A percentile compares a stretch with the other conserved stretches of the same genome.
phyloP scores from a whole-genome alignment of 2,888 invertebrate genomes.

The Caradrina kadenii region DNA sequence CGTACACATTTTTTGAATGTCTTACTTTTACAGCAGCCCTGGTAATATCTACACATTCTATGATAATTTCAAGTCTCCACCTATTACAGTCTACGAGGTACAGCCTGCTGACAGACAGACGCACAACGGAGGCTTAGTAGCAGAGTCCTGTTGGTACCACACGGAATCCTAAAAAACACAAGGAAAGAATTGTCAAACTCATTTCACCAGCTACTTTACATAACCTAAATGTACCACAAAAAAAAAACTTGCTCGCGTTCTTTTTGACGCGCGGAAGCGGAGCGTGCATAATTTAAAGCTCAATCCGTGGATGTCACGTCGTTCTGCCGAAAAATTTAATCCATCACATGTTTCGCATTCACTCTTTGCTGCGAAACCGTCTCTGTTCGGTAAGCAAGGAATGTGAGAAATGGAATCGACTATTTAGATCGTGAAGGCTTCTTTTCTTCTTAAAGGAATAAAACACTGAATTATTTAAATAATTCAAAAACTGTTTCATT shows the following conservation, averaged over 20 bases:
- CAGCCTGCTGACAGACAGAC: too few species aligned
- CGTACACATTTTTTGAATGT: too few species aligned
- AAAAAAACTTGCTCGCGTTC: constrained; percentile 54
- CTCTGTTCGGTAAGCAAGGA: constrained; percentile 66
- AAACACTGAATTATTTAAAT: constrained; percentile 11
- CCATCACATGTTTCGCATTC: constrained; percentile 79
- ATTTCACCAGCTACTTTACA: constrained; percentile 62
- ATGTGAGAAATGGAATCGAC: constrained; percentile 44
- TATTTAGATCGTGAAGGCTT: constrained; percentile 31
- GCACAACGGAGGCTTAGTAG: too few species aligned
- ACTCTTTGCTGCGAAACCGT: constrained; percentile 65
- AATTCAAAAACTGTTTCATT: background rate
- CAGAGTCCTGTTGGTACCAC: too few species aligned
- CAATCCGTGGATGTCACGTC: constrained; percentile 83
- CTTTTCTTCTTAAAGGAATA: constrained; percentile 23
- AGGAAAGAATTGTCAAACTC: constrained; percentile 55
- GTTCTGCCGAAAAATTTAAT: constrained; percentile 84
- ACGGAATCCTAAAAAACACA: constrained; percentile 6
- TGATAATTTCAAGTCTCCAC: too few species aligned
- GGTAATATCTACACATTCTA: too few species aligned
- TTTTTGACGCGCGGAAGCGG: constrained; percentile 67
- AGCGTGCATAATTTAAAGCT: constrained; percentile 80
- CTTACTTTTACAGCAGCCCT: too few species aligned
- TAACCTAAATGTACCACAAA: constrained; percentile 59
- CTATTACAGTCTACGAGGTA: too few species aligned